These are phyloP conservation scores for Cantharis nigra DNA, from an alignment of 2,888 invertebrate species.

Conservation along the genomic window DNA sequence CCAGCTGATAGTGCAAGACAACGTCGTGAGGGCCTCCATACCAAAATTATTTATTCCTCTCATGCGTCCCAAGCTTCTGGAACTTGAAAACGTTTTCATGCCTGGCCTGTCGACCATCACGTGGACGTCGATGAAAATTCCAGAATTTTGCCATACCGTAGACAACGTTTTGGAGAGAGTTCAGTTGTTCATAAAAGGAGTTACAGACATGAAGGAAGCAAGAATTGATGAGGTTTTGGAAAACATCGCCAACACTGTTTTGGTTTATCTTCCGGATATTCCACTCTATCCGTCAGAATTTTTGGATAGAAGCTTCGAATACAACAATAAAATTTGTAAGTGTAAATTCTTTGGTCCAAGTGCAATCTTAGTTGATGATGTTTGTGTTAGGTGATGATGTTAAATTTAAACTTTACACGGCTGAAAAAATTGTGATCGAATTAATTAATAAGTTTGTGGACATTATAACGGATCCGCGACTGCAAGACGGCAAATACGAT, in stretches of 20 bases:
- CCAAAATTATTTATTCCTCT: slow-evolving; percentile 72
- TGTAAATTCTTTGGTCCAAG: neutral
- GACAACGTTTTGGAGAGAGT: slow-evolving; percentile 64
- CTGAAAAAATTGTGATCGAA: slow-evolving; percentile 77
- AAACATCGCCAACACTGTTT: slow-evolving; percentile 63
- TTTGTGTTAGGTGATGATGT: slow-evolving; percentile 55
- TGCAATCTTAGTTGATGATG: neutral
- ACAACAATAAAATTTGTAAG: neutral
- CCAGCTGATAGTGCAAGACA: slow-evolving; percentile 65
- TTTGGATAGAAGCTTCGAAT: neutral
- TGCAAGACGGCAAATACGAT: slow-evolving; percentile 63
- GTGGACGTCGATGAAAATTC: slow-evolving; percentile 80
- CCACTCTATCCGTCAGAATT: slow-evolving; percentile 68
- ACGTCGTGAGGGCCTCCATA: slow-evolving; percentile 63
- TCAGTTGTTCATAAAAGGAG: slow-evolving; percentile 69
- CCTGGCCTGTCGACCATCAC: slow-evolving; percentile 78
- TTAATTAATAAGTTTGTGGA: slow-evolving; percentile 77
- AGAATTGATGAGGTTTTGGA: slow-evolving; percentile 72
- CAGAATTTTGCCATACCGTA: slow-evolving; percentile 65
- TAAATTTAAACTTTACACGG: slow-evolving; percentile 65
- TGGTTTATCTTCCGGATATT: slow-evolving; percentile 66
- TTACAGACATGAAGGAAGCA: slow-evolving; percentile 75
- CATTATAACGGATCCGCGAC: slow-evolving; percentile 63
- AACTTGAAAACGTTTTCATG: slow-evolving; percentile 72
- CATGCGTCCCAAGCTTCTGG: slow-evolving; percentile 68